Conservation (phyloP, 2,888 invertebrate species). For the Imbricaverruca yamaguchii region DNA sequence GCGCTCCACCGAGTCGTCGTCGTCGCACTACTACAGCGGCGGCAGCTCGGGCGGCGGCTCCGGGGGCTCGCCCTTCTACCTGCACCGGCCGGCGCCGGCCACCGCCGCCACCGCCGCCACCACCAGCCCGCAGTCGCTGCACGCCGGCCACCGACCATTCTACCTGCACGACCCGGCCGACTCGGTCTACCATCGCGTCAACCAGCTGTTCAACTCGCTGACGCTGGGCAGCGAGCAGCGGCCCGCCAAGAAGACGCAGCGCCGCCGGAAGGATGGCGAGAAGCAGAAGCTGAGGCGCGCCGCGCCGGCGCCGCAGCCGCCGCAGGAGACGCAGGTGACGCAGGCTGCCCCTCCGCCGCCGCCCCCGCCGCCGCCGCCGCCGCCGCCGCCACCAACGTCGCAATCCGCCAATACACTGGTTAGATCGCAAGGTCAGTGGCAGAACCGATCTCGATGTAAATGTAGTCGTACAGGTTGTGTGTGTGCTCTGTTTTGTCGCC, state of each 20-base stretch:
- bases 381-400: background rate
- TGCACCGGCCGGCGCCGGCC: conserved; percentile 51
- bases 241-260: conserved; percentile 16
- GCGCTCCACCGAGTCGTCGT: conserved; percentile 28
- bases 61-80: conserved; percentile 57
- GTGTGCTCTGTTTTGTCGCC: too few relatives aligned
- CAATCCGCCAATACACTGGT: background rate
- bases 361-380: conserved; percentile 5
- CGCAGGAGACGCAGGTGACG: background rate
- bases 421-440: background rate
- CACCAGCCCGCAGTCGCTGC: conserved; percentile 29
- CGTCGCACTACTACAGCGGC: conserved; percentile 29
- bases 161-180: conserved; percentile 77
- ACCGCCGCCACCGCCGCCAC: conserved; percentile 30
- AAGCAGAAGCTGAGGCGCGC: conserved; percentile 24
- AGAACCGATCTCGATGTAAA: too few relatives aligned
- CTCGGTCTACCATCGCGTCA: conserved; percentile 70
- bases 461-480: too few relatives aligned
- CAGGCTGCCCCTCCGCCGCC: conserved; percentile 17
- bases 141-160: conserved; percentile 48
- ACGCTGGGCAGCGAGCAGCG: conserved; percentile 23
- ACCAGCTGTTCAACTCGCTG: conserved; percentile 63
- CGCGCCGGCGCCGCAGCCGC: conserved; percentile 21
- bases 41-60: conserved; percentile 28
- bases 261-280: conserved; percentile 20